Evolutionary conservation across 1,140 invertebrate species (phyloP), one percentile per base, ranked within the genome.

Genomic region (Myzus persicae): DNA sequence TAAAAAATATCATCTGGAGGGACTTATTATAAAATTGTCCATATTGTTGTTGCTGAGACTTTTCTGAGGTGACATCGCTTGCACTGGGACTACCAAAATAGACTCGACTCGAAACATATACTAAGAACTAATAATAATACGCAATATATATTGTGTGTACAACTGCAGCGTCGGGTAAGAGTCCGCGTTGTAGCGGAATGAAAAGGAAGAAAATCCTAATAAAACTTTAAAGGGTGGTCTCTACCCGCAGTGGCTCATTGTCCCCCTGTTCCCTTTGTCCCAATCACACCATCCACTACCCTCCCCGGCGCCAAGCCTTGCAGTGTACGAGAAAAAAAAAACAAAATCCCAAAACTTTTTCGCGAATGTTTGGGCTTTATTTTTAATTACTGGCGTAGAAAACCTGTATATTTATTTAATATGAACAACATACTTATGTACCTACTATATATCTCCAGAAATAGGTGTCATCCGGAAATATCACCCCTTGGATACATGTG

Each of bases 201-300:
- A 46, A 81, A 81, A 91, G 54, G 51, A 54, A 67, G 51, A 91
- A 91, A 91, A n/a, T 91, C 67, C 90, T 91, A 91, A 91, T 91
- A 91, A 82, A 91, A 91, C 67, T 91, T 91, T 91, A 91, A 36
- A 31, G 67, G 40, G 40, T 36, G 59, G n/a, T 81, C 31, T 46
- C 9, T 90, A 31, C 31, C 54, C 6, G 51, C 22, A 40, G 40
- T 42, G 22, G 8, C 38, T 40, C 0, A 40, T 40, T 40, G 9
- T 84, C 9, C 82, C 11, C 9, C 54, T 14, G 31, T 84, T 42
- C 20, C 8, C 81, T 8, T 20, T 38, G 22, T 36, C 38, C 20
- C 38, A 11, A 36, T 26, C 38, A 24, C 81, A 24, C 38, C 7
- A 22, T 42, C 9, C 9, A 26, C 24, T 22, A 84, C 24, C 11